These are phyloP conservation scores for Syndactyla subalaris DNA, from an alignment of 2,797 vertebrate species.

Conservation along the genomic window DNA sequence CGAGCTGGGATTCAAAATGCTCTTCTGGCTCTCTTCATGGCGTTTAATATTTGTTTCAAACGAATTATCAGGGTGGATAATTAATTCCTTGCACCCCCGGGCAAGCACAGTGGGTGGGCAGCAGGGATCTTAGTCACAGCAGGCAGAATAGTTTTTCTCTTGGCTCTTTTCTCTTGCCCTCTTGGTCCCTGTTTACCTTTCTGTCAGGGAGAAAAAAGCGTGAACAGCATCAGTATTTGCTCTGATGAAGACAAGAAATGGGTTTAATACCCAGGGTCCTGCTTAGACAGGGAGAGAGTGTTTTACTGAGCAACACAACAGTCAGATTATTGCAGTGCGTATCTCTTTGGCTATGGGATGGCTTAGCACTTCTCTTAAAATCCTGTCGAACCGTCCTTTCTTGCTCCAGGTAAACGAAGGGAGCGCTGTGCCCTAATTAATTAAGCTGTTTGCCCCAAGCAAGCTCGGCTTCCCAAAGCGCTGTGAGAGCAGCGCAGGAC, in stretches of 20 bases:
- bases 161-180: fast-evolving
- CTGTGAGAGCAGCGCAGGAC: background rate
- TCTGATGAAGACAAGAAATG: background rate
- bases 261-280: background rate
- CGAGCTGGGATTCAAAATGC: background rate
- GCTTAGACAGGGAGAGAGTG: background rate
- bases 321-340: background rate
- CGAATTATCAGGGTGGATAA: background rate
- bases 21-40: background rate
- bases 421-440: background rate
- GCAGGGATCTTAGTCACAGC: background rate
- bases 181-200: background rate
- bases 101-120: background rate
- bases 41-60: background rate
- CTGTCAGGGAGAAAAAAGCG: background rate
- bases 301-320: background rate
- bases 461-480: background rate
- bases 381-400: background rate
- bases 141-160: background rate
- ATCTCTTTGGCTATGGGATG: background rate
- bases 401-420: background rate
- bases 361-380: background rate
- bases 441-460: background rate
- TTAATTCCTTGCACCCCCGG: background rate
- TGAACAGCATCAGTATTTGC: background rate